These are phyloP conservation scores for Protula sp. DNA, from an alignment of 2,888 invertebrate genomes.

Conservation along the genomic window DNA sequence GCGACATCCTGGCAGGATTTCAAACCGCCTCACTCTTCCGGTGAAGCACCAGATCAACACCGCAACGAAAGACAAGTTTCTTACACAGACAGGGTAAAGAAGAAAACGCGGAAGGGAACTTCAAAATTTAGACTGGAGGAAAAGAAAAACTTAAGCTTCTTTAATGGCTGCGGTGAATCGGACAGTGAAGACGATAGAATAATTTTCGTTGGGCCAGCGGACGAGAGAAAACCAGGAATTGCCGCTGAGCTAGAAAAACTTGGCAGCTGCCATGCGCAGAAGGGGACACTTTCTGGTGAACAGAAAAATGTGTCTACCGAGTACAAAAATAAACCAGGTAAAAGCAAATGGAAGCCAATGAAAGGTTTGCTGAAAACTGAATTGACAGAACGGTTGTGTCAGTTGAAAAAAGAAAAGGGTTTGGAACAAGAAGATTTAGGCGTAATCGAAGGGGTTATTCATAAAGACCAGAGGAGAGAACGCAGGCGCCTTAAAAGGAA, in stretches of 20 bases:
- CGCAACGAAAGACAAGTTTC: background rate
- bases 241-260: conserved; percentile 7
- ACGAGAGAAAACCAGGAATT: background rate
- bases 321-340: too few species aligned
- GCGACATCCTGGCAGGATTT: conserved; percentile 6
- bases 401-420: conserved; percentile 2
- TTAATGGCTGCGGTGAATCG: too few species aligned
- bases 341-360: too few species aligned
- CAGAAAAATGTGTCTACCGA: too few species aligned
- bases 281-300: too few species aligned
- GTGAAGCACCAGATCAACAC: too few species aligned
- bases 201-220: background rate
- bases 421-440: background rate
- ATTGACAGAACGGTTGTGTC: background rate
- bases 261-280: too few species aligned
- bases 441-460: background rate
- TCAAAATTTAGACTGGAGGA: background rate
- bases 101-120: background rate
- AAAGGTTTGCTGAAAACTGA: background rate
- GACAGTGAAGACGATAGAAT: conserved; percentile 3
- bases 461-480: conserved; percentile 11
- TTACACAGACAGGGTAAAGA: background rate
- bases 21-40: too few species aligned
- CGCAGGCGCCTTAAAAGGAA: conserved; percentile 16
- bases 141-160: conserved; percentile 2